Base-by-base conservation (phyloP, 2,888 invertebrate genomes). In the Scaeva pyrastri region DNA sequence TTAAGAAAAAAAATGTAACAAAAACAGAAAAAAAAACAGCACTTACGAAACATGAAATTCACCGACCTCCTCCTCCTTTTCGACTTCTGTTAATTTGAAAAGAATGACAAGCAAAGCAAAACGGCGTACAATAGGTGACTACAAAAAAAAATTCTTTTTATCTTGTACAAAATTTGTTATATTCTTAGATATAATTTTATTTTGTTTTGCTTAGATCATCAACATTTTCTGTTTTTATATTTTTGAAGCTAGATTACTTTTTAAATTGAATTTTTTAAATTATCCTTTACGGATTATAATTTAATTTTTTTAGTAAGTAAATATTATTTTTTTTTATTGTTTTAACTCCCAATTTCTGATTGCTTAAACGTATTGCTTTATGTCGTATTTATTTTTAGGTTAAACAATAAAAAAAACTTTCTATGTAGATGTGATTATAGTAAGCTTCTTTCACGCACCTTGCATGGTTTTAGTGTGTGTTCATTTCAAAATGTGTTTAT, bases 101-200 rank as follows among this genome's bases (percentile, higher is more conserved):
- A 62, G 45, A 85, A 85, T 80, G 66, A 80, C 73, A 88, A 83
- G 75, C 82, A 87, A 88, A 86, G 72, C 76, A 88, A 87, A 87
- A 82, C 75, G 85, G 82, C 88, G 77, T 68, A 45, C 80, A 85
- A 88, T 84, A 83, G 83, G 88, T 87, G 88, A 84, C 74, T 86
- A 86, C 60, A 64, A 79, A 79, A 16, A 64, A 56, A 71, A 75
- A 58, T 39, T 19, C 7, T 31, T 36, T 60, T 43, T 58, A 58
- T 60, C 58, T 72, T 79, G 72, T 68, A 82, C 45, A 74, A 73
- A 83, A 60, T 66, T 64, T 43, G 19, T 16, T 19, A 73, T 77
- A 68, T 73, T 75, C 39, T 62, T 79, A 66, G 55, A 75, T 55
- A 66, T 77, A 12, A 66, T 70, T 84, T 80, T 23, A 64, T 77